phyloP scores from a whole-genome alignment of 2,113 vertebrate species.

The Amphiprion percula region DNA sequence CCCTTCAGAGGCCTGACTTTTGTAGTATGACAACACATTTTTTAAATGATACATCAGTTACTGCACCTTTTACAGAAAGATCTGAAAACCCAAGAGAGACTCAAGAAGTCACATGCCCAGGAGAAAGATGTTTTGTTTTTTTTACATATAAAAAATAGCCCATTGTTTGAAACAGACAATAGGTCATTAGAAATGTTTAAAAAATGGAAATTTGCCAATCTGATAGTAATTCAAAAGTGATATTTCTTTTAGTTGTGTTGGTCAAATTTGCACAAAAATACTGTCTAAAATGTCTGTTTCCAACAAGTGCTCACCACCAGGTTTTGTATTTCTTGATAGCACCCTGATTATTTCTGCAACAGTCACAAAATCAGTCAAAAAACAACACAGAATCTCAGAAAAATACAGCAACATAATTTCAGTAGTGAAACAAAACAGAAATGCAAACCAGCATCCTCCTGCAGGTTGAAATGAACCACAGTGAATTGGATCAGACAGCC shows the following conservation, averaged over 20 bases:
- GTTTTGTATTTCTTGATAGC: slow-evolving; percentile 29
- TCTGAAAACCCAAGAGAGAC: slow-evolving; percentile 81
- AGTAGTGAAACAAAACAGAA: slow-evolving; percentile 57
- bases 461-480: slow-evolving; percentile 18
- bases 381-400: slow-evolving; percentile 19
- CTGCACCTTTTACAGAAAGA: slow-evolving; percentile 60
- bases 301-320: slow-evolving; percentile 53
- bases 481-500: slow-evolving; percentile 6
- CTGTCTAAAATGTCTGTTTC: slow-evolving; percentile 56
- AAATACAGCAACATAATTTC: slow-evolving; percentile 55
- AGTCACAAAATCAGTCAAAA: slow-evolving; percentile 16
- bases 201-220: not conserved
- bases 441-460: slow-evolving; percentile 29
- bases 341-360: slow-evolving; percentile 21
- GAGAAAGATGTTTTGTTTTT: not conserved
- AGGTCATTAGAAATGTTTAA: not conserved
- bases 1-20: slow-evolving; percentile 19
- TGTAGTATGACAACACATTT: not conserved
- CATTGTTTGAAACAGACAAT: slow-evolving; percentile 64
- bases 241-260: not conserved
- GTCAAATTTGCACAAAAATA: not conserved
- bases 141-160: slow-evolving; percentile 8
- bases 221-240: not conserved
- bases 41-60: not conserved
- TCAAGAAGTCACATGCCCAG: slow-evolving; percentile 43